Percentiles rank a stretch among this genome's conserved stretches.
These are phyloP conservation scores for Bovichtus diacanthus DNA, from an alignment of 2,797 vertebrate species.

Conservation along the genomic window DNA sequence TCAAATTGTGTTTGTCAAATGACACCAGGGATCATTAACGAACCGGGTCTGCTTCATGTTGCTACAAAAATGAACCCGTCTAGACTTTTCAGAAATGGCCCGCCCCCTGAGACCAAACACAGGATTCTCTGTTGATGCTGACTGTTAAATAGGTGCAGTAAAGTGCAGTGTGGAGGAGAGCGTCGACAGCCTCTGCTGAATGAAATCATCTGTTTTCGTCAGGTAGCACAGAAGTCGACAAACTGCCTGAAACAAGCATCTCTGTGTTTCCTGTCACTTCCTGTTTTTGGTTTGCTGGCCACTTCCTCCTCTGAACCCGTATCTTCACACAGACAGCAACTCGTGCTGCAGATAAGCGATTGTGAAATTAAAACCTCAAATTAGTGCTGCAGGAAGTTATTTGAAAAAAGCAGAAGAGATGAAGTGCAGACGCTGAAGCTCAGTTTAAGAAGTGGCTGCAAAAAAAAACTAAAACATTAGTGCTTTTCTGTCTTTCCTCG, in stretches of 20 bases:
- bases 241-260: neutral
- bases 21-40: too few species aligned
- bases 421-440: neutral
- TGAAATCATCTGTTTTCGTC: constrained; percentile 1
- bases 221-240: constrained; percentile 11
- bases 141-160: constrained; percentile 18
- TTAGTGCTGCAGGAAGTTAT: neutral
- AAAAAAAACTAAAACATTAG: constrained; percentile 1
- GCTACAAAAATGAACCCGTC: neutral
- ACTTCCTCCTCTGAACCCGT: constrained; percentile 55
- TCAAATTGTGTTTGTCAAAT: too few species aligned
- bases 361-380: constrained; percentile 19
- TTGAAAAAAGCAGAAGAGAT: neutral
- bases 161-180: constrained; percentile 17
- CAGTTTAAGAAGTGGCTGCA: neutral
- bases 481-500: neutral
- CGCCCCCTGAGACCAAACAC: constrained; percentile 16
- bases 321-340: constrained; percentile 5
- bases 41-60: neutral
- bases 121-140: constrained; percentile 8
- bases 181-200: constrained; percentile 10
- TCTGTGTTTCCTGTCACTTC: constrained; percentile 58
- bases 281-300: constrained; percentile 56
- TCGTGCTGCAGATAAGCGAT: neutral
- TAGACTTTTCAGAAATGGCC: neutral